Evolutionary conservation across 1,140 invertebrate species (phyloP).

Genomic region (Bombus polaris): DNA sequence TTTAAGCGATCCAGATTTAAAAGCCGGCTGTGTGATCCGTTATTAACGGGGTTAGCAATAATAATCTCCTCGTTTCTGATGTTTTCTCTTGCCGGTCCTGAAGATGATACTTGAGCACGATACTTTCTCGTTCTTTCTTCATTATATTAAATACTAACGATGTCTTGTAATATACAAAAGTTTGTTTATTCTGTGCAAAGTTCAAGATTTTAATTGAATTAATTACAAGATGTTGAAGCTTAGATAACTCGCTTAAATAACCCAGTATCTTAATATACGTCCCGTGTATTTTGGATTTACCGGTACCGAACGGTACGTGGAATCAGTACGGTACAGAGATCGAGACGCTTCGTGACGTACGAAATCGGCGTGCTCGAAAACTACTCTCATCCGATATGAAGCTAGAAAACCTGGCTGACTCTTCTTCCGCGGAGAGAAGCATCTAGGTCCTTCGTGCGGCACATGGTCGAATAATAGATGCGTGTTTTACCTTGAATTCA

Average conservation of each 20-base stretch:
- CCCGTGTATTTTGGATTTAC: not conserved
- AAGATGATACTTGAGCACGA: too few species aligned
- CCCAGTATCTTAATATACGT: not conserved
- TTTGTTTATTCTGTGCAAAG: too few species aligned
- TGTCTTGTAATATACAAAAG: too few species aligned
- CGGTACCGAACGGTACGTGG: constrained; percentile 2
- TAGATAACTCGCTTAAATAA: not conserved
- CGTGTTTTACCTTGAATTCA: constrained; percentile 59
- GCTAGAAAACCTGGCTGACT: not conserved
- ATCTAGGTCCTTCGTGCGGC: constrained; percentile 45
- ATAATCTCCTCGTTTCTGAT: too few species aligned
- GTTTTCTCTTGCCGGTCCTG: too few species aligned
- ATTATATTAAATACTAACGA: too few species aligned
- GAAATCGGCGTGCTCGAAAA: not conserved
- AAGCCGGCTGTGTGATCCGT: too few species aligned
- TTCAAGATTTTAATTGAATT: too few species aligned
- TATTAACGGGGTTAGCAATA: too few species aligned
- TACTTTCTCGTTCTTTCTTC: too few species aligned
- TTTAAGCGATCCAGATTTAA: too few species aligned
- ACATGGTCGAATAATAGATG: constrained; percentile 38
- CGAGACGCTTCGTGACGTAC: constrained; percentile 11
- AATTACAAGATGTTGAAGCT: not conserved
- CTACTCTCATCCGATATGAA: not conserved
- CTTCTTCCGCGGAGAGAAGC: constrained; percentile 47
- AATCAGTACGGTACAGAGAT: constrained; percentile 2